These are phyloP conservation scores for Drosophila hamatofila DNA, from an alignment of 2,888 invertebrate genomes.

Conservation along the genomic window DNA sequence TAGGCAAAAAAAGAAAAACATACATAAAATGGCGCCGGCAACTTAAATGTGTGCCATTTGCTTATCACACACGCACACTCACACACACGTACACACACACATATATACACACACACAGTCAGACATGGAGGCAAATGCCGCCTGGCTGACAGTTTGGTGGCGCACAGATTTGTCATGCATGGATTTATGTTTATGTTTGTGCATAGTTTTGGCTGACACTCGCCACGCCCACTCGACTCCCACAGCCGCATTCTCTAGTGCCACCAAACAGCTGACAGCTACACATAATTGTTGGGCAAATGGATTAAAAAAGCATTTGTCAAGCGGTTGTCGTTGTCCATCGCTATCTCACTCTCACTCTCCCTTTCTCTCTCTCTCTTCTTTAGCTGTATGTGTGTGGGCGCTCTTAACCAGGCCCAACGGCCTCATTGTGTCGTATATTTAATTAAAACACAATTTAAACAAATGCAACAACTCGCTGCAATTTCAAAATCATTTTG, in stretches of 20 bases:
- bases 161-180: conserved; percentile 76
- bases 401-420: conserved; percentile 19
- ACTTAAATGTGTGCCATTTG: conserved; percentile 76
- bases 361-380: neutral
- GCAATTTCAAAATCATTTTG: neutral
- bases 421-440: conserved; percentile 33
- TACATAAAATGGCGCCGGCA: conserved; percentile 42
- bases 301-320: conserved; percentile 77
- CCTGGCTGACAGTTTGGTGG: conserved; percentile 70
- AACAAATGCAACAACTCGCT: conserved; percentile 18
- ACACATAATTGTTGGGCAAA: conserved; percentile 71
- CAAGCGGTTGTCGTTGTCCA: conserved; percentile 51
- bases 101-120: conserved; percentile 18
- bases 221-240: neutral
- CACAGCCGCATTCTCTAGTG: neutral
- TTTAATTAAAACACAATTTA: conserved; percentile 52
- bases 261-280: conserved; percentile 53
- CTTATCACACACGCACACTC: conserved; percentile 60
- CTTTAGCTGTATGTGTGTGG: neutral
- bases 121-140: conserved; percentile 6
- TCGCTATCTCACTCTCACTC: neutral
- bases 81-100: conserved; percentile 26
- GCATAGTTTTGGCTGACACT: conserved; percentile 54
- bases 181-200: conserved; percentile 74
- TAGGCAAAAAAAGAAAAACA: conserved; percentile 11